These are phyloP conservation scores for Oncorhynchus kisutch DNA, from an alignment of 2,113 vertebrate genomes.

Conservation along the genomic window DNA sequence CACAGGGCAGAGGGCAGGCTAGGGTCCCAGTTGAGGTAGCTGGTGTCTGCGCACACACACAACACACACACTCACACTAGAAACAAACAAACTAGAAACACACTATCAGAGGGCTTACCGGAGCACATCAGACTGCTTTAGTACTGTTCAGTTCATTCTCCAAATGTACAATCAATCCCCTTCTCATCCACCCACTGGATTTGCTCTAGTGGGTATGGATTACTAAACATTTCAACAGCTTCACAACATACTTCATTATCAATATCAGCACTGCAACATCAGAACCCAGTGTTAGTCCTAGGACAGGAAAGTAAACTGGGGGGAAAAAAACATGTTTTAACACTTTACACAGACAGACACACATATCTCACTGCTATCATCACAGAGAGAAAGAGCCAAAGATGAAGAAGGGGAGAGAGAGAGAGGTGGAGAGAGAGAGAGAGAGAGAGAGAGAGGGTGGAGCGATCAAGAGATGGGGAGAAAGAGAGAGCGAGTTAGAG, in stretches of 20 bases:
- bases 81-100: background rate
- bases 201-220: conserved; percentile 38
- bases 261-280: conserved; percentile 33
- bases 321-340: background rate
- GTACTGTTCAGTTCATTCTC: conserved; percentile 32
- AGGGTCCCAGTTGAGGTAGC: too few relatives aligned
- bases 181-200: conserved; percentile 51
- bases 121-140: conserved; percentile 15
- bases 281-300: conserved; percentile 14
- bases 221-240: conserved; percentile 62
- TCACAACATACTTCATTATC: conserved; percentile 59
- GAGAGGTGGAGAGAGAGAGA: too few relatives aligned
- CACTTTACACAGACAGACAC: conserved; percentile 26
- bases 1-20: background rate
- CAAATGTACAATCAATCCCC: conserved; percentile 46
- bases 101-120: too few relatives aligned
- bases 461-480: background rate
- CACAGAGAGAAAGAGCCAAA: too few relatives aligned
- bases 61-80: background rate
- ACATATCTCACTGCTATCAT: too few relatives aligned
- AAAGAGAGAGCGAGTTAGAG: background rate
- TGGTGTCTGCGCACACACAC: background rate
- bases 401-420: too few relatives aligned
- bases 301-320: conserved; percentile 27
- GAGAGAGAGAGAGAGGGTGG: background rate